These are phyloP conservation scores for Protobothrops flavoviridis DNA, from an alignment of 2,113 vertebrate genomes.

Conservation along the genomic window DNA sequence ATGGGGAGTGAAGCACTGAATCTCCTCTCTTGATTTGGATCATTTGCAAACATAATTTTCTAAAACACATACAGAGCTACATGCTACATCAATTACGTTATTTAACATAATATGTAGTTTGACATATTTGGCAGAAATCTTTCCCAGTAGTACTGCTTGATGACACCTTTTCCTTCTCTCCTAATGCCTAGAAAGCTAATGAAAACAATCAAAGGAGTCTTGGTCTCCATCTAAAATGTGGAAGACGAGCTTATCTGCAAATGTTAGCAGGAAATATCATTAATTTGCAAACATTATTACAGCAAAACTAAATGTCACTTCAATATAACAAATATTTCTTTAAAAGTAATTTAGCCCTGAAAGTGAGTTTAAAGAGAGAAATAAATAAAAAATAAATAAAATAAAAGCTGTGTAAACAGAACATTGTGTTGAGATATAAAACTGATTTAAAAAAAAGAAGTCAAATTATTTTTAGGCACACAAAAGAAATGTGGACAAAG, in stretches of 20 bases:
- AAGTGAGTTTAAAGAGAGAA: conserved; percentile 49
- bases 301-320: conserved; percentile 14
- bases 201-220: neutral
- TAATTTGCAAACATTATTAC: conserved; percentile 19
- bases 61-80: neutral
- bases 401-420: conserved; percentile 48
- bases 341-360: conserved; percentile 23
- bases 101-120: neutral
- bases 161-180: neutral
- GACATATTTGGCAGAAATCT: neutral
- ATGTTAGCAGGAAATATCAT: conserved; percentile 19
- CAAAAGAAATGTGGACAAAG: conserved; percentile 47
- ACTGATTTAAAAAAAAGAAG: conserved; percentile 24
- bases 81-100: neutral
- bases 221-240: neutral
- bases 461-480: conserved; percentile 42
- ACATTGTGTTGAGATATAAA: neutral
- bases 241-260: neutral
- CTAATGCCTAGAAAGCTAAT: neutral
- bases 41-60: neutral
- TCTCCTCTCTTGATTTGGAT: neutral
- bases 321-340: neutral
- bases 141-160: neutral
- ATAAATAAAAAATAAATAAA: conserved; percentile 36
- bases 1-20: neutral